phyloP scores from a whole-genome alignment of 2,113 vertebrate genomes.

The Pseudois nayaur region DNA sequence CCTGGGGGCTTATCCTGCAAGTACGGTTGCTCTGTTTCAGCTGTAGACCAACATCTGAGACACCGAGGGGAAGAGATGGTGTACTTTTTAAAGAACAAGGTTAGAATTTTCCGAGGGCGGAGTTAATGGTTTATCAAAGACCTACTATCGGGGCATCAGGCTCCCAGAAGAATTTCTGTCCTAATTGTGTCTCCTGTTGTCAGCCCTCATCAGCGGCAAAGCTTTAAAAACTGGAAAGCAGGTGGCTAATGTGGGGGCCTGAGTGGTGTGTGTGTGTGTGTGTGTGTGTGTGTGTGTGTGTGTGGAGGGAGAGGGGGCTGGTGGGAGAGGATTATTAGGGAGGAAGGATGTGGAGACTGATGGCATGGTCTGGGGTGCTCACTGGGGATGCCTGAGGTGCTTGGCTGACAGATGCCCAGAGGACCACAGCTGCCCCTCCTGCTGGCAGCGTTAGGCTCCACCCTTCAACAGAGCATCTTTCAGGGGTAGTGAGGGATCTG shows the following conservation, averaged over 20 bases:
- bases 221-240: neutral
- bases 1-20: neutral
- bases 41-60: neutral
- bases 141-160: neutral
- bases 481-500: neutral
- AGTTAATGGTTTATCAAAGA: neutral
- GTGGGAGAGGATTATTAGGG: neutral
- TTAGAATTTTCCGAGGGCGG: neutral
- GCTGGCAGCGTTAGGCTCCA: accelerated
- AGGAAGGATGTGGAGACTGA: neutral
- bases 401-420: neutral
- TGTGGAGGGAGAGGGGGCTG: accelerated
- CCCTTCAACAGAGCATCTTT: neutral
- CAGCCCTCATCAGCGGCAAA: neutral
- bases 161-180: neutral
- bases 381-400: neutral
- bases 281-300: neutral
- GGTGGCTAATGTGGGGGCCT: neutral
- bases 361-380: neutral
- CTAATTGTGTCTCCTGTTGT: neutral
- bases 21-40: neutral
- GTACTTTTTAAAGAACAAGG: neutral
- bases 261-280: neutral
- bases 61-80: neutral
- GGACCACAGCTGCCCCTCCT: neutral